These are phyloP conservation scores for Dendrolimus pini DNA, from an alignment of 2,888 invertebrate species.

Conservation along the genomic window DNA sequence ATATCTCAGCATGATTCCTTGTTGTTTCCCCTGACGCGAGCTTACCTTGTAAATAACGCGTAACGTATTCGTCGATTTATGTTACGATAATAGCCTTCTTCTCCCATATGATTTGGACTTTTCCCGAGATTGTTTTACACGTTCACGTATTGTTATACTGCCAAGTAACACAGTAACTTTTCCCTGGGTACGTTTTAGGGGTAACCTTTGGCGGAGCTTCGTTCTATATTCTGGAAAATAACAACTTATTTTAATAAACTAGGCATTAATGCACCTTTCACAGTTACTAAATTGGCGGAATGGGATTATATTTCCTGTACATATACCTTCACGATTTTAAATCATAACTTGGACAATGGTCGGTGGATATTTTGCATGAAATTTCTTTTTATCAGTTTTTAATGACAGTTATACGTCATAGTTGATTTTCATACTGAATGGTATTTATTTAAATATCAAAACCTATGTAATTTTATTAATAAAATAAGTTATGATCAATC, in stretches of 20 bases:
- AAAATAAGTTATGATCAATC: too few species aligned
- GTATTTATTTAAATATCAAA: too few species aligned
- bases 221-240: neutral
- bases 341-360: too few species aligned
- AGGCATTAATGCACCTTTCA: neutral
- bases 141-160: constrained; percentile 11
- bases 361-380: too few species aligned
- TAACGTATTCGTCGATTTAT: constrained; percentile 61
- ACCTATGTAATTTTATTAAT: too few species aligned
- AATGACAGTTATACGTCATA: too few species aligned
- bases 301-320: too few species aligned
- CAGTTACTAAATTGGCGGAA: constrained; percentile 1
- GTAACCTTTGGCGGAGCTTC: neutral
- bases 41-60: constrained; percentile 64
- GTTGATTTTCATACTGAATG: too few species aligned
- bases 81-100: constrained; percentile 52
- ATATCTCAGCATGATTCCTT: constrained; percentile 68
- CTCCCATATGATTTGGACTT: constrained; percentile 37
- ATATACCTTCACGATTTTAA: too few species aligned
- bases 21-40: constrained; percentile 61
- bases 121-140: constrained; percentile 20
- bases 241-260: neutral
- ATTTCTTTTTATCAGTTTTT: too few species aligned
- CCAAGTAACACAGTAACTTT: constrained; percentile 8
- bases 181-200: neutral